A percentile compares a stretch with the other conserved stretches of the same genome.
These are phyloP conservation scores for Charaxes varanes DNA, from an alignment of 1,140 invertebrate genomes.

Conservation along the genomic window DNA sequence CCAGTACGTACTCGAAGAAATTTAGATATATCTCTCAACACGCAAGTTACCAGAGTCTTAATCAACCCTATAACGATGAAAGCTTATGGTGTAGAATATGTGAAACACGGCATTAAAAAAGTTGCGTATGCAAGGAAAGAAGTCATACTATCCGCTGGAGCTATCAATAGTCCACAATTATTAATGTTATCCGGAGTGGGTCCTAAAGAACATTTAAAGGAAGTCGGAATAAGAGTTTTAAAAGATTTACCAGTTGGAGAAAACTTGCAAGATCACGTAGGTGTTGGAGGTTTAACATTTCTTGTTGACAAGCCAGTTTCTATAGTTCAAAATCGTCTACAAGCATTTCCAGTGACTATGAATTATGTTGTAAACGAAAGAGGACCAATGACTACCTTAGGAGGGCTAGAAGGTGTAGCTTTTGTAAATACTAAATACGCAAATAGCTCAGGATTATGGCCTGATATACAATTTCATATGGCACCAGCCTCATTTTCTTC, in stretches of 20 bases:
- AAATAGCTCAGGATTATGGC: constrained; percentile 81
- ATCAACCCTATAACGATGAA: constrained; percentile 83
- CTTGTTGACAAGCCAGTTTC: constrained; percentile 85
- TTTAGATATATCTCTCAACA: constrained; percentile 85
- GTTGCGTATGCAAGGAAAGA: constrained; percentile 82
- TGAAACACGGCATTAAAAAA: constrained; percentile 79
- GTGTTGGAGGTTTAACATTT: constrained; percentile 87
- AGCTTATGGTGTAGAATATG: constrained; percentile 84
- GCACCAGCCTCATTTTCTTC: constrained; percentile 89
- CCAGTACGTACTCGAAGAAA: constrained; percentile 86
- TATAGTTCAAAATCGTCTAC: constrained; percentile 82
- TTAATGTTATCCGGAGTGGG: constrained; percentile 93
- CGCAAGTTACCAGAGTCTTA: constrained; percentile 82
- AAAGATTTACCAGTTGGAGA: constrained; percentile 85
- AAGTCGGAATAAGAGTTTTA: constrained; percentile 81
- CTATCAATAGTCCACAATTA: constrained; percentile 87
- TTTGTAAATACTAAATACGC: constrained; percentile 90
- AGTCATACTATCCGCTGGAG: constrained; percentile 86
- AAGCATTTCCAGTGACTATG: constrained; percentile 84
- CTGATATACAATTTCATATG: constrained; percentile 92
- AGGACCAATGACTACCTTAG: constrained; percentile 89
- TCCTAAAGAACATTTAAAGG: constrained; percentile 81
- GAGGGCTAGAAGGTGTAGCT: constrained; percentile 89
- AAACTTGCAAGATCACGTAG: constrained; percentile 89
- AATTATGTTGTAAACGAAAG: constrained; percentile 84